A percentile compares a stretch with the other conserved stretches of the same genome.
phyloP scores from a whole-genome alignment of 64 coral and sea anemone species.

The Stichodactyla mertensii region DNA sequence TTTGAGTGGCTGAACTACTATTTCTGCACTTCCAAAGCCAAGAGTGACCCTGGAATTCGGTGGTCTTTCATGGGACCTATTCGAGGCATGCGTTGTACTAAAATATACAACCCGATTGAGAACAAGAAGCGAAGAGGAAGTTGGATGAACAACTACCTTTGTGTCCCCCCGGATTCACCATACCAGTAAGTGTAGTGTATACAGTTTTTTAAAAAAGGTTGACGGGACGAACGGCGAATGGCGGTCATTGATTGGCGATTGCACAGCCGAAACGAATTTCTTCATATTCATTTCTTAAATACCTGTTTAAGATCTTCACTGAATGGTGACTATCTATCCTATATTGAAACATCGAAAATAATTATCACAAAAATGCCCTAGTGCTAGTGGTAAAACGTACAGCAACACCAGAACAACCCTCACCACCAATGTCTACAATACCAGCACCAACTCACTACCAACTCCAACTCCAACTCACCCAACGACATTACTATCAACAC shows the following conservation, averaged over 20 bases:
- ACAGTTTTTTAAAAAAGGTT: too few species aligned
- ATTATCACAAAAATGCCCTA: neutral
- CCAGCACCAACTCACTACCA: too few species aligned
- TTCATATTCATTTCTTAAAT: too few species aligned
- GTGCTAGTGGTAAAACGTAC: too few species aligned
- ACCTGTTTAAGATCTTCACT: too few species aligned
- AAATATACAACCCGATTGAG: slow-evolving; percentile 15
- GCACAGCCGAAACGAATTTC: too few species aligned
- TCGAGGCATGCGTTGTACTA: slow-evolving; percentile 2
- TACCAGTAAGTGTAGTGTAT: slow-evolving; percentile 1
- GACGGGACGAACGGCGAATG: too few species aligned
- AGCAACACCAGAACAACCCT: neutral
- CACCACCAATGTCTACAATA: neutral
- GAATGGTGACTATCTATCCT: too few species aligned
- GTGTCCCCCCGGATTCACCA: neutral
- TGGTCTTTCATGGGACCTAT: neutral
- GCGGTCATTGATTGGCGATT: too few species aligned
- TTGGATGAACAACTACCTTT: slow-evolving; percentile 16
- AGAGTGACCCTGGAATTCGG: neutral
- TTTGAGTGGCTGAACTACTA: neutral
- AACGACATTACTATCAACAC: too few species aligned
- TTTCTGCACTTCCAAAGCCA: neutral
- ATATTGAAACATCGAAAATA: neutral
- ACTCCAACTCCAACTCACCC: too few species aligned
- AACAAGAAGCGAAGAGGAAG: neutral